Evolutionary conservation across 2,888 invertebrate species (phyloP), one percentile per base, ranked within the genome.

Genomic region (Branchellion lobata): DNA sequence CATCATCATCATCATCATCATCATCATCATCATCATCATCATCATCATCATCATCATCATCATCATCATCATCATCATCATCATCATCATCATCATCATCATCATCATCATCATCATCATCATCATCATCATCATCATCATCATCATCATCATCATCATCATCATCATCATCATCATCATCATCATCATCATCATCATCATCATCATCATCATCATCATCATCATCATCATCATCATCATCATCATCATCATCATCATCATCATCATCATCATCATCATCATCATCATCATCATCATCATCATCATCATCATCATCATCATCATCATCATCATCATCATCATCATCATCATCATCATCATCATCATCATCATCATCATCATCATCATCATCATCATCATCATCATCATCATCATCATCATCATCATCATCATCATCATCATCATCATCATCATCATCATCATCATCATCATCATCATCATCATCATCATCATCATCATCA

Each of bases 1-100:
- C 69, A 68, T 68, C 69, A 68, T 68, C 69, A 68, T 68, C 69
- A 68, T 68, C 69, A 68, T 68, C 69, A 68, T 68, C 69, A 68
- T 68, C 69, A 68, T 68, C 69, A 68, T 68, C 69, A 68, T 68
- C 69, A 68, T 68, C 69, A 68, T 68, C 69, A 68, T 68, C 69
- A 68, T 68, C 69, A 68, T 68, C 69, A 68, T 68, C 69, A 68
- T 68, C 69, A 68, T 68, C 69, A 68, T 68, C 69, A 68, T 68
- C 27, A 68, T 68, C 27, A 68, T 68, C 69, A 68, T 68, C 69
- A 68, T 68, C 69, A 68, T 68, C 27, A 68, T 68, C 14, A 73
- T 73, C 33, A 24, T 73, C 27, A 24, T 33, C 14, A 73, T 24
- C 27, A 36, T 36, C 33, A 34, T 73, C 14, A 73, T 73, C 14